phyloP scores from a whole-genome alignment of 64 coral and sea anemone genomes.

The Actinia tenebrosa region DNA sequence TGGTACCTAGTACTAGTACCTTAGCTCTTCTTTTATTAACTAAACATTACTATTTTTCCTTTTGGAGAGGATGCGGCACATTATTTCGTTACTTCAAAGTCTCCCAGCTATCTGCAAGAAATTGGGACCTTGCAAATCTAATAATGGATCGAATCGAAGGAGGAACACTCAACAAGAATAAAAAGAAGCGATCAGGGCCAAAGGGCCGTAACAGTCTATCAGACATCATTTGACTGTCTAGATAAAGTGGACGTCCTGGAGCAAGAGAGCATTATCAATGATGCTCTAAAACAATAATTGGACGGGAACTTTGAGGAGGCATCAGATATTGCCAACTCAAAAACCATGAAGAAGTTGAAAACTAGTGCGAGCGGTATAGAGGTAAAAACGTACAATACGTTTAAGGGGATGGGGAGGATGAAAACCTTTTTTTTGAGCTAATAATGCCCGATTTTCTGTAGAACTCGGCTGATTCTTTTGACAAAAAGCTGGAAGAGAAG shows the following conservation, averaged over 20 bases:
- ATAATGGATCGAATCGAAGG: not conserved
- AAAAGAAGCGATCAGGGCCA: not conserved
- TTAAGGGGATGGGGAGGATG: not conserved
- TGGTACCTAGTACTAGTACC: not conserved
- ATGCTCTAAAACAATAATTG: not conserved
- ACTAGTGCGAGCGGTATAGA: not conserved
- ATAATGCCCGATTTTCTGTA: not conserved
- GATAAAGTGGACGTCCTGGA: not conserved
- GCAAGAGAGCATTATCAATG: not conserved
- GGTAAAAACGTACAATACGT: not conserved
- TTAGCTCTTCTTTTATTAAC: not conserved
- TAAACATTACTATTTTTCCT: not conserved
- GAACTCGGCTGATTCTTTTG: not conserved
- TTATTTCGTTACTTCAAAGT: slow-evolving; percentile 8
- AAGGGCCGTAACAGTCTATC: slow-evolving; percentile 7
- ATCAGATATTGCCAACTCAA: not conserved
- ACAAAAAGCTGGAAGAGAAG: not conserved
- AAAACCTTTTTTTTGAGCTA: not conserved
- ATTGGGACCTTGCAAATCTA: not conserved
- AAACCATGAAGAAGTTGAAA: not conserved
- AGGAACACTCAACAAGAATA: not conserved
- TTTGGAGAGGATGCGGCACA: not conserved
- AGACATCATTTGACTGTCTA: slow-evolving; percentile 7
- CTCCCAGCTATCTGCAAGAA: not conserved
- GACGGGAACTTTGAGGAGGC: not conserved